Evolutionary conservation across 2,797 vertebrate genomes (phyloP), one percentile per base, ranked within the genome.

Genomic region (Poeciliopsis paucimaculata): DNA sequence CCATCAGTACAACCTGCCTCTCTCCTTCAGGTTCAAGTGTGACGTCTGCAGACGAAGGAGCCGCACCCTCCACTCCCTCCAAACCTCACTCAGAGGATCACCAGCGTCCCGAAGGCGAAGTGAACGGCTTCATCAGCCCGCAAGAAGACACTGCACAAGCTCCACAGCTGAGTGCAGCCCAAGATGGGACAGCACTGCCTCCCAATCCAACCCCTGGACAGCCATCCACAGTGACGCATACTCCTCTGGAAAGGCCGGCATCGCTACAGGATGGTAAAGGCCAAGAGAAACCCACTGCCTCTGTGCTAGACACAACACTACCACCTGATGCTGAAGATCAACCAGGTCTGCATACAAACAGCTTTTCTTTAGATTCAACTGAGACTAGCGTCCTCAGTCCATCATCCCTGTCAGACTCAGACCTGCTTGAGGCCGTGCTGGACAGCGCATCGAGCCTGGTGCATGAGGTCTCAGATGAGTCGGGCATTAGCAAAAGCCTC

Each of bases 1-100:
- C 77, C 11, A 16, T 73, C 53, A 78, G 74, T 75, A 4, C 53
- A 18, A 2, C 36, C 43, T 45, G 0, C 46, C 78, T 86, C n/a
- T 87, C 57, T 66, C 47, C 9, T 70, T 36, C 90, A 97, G 96
- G 92, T 75, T 91, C 95, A 92, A 88, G 79, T 95, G 84, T 80
- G 85, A 92, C 82, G 75, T 84, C 94, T 93, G 92, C 64, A 80
- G 90, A 83, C 90, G 94, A 78, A 93, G 84, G 86, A 84, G 15
- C n/a, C 36, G 73, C 84, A 71, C 73, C 70, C 84, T 84, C 86
- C 82, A 79, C 80, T 79, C 77, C 83, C 78, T 79, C 70, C 77
- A 82, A 39, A 9, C 36, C 81, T 80, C 91, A n/a, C 84, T n/a
- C 72, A 78, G 83, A 83, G 89, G 90, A 45, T 82, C 87, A 9